Base-by-base conservation (phyloP, 2,888 invertebrate genomes). In the Coleophora flavipennella region DNA sequence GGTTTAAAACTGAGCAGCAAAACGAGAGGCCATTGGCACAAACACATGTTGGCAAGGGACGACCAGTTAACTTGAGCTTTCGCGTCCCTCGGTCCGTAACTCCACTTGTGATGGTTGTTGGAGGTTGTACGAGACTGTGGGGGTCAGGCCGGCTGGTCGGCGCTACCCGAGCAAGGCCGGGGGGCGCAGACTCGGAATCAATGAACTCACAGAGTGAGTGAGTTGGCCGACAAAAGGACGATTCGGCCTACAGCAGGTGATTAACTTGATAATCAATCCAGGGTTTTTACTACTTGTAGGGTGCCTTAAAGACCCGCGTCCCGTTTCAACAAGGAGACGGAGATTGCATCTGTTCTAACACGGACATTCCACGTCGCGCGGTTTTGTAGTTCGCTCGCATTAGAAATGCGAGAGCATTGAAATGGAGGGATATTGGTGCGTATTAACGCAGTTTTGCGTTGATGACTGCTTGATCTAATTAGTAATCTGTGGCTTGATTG, bases 221-320 rank as follows among this genome's bases (percentile, higher is more conserved):
- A 67, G 62, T 62, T 75, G 77, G 66, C 79, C 78, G 79, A 78
- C 79, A 79, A 81, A 70, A 78, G 80, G 80, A 78, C 79, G 77
- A 72, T 79, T 73, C 63, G 73, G 64, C 64, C 64, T 20, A 20
- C 20, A 68, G 69, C 76, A 80, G 77, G 80, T 81, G 80, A 81
- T 81, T 80, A 81, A 75, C 67, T 76, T 71, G 77, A 80, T 80
- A 79, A 40, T 76, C 71, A 73, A 73, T 72, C 67, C 62, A 58
- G 60, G 67, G 62, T 63, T 55, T 64, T 62, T 62, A 20, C 20
- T 4, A 6, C 20, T 65, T 55, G 66, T 57, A 53, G 59, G 29
- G 29, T 29, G 29, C 29, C 11, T 20, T 20, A 20, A 29, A 9
- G 29, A 11, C 29, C 10, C 8, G 29, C 10, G 28, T 27, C 28